Evolutionary conservation across 2,113 vertebrate genomes (phyloP), one percentile per base, ranked within the genome.

Genomic region (Acrocephalus kingi): DNA sequence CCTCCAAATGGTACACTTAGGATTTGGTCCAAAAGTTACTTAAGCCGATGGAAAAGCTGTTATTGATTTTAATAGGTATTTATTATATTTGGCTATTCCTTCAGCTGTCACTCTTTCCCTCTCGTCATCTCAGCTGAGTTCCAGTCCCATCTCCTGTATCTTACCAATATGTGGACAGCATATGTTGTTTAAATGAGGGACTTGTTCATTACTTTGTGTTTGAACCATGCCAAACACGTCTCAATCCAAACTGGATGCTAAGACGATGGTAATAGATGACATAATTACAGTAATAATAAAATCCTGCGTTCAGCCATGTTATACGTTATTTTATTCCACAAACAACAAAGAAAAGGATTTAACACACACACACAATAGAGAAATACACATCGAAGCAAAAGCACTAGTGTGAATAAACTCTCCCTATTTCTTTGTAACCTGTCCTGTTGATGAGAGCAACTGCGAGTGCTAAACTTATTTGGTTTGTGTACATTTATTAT

Each of bases 31-130:
- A 96, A 92, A 95, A 75, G 73, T 88, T 90, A 93, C 90, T 96
- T 81, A 95, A 96, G 90, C 69, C 35, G 10, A 93, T 94, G 85
- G 92, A 96, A 95, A 96, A 95, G 82, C 93, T 97, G 94, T 92
- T 97, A 96, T 92, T 96, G 94, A 97, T 93, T 96, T 96, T 96
- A 87, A 96, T 95, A 96, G 88, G 92, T 92, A 94, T 95, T 96
- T 96, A 97, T 93, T 96, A 88, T 94, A 95, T 94, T 88, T 95
- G 88, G 88, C 93, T 88, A 73, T 83, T 94, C 75, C 93, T 91
- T 75, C 73, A 95, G 68, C 61, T 3, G 6, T 96, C 87, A 86
- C 72, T 93, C 82, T 94, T 94, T 91, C 62, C 77, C 66, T 48
- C 80, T 93, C 73, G 84, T 93, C 96, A 90, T 95, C 84, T 89